Base-by-base conservation (phyloP, 37 sponge, comb jelly and placozoan genomes). In the Haliclona indistincta region DNA sequence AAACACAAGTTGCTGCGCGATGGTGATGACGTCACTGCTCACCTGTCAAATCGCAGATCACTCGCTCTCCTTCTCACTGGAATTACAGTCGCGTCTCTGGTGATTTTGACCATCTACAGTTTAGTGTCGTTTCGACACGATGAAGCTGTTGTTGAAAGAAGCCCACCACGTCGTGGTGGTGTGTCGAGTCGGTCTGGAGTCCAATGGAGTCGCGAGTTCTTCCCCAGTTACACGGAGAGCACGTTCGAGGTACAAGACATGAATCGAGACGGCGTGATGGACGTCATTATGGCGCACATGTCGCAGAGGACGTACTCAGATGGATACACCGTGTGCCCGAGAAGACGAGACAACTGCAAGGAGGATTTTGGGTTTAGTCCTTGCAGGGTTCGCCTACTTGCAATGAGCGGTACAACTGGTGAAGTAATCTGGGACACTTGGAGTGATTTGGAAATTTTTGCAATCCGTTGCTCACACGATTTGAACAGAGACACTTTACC, bases 351-450 rank as follows among this genome's bases (percentile, higher is more conserved):
- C 2, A 69, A 39, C 2, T 79, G 80, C 54, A 56, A 69, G 63
- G 28, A 3, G 22, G 61, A 79, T 23, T 56, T 56, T 52, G 75
- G 70, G 2, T 63, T 39, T 38, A 38, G 43, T 53, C 68, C 56
- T 15, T 90, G 82, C 84, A 56, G 25, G 54, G 71, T 35, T 22
- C 61, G 0, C 6, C n/a, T 88, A 0, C n/a, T 62, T 38, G 93
- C 82, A 6, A 49, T 87, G 3, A 70, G 76, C 33, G 93, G 93
- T 0, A 7, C 3, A 19, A 76, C 43, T 38, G 93, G 93, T 13
- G 35, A 47, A 1, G 37, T 64, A 0, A 44, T 88, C 20, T 93
- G 89, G 86, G 23, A 76, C 43, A 30, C 19, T 41, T 15, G 53
- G 0, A 52, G 63, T 19, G 43, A 25, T 0, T 78, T 73, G 42